Conservation (phyloP, 2,113 vertebrate species). For the Oceanites oceanicus region DNA sequence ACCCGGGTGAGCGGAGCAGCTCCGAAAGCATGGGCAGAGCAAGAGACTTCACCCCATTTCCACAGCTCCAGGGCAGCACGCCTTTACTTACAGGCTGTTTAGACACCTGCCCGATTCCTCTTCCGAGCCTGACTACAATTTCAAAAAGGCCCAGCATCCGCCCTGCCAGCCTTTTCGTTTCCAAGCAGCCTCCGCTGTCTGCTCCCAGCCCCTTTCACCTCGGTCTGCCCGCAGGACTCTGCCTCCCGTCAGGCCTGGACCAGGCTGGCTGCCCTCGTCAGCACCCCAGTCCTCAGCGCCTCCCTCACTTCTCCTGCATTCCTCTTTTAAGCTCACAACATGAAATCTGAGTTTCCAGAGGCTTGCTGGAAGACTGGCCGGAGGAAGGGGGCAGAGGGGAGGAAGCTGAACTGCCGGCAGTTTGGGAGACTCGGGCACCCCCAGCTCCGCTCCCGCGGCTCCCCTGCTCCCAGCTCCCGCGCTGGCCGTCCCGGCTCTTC, state of each 20-base stretch:
- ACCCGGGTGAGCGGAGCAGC: background rate
- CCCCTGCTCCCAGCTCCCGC: accelerated
- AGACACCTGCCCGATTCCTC: background rate
- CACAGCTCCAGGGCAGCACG: background rate
- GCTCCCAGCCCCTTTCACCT: background rate
- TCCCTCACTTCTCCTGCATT: background rate
- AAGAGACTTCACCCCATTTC: background rate
- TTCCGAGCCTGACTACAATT: background rate
- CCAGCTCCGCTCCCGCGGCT: accelerated
- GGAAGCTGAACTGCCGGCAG: background rate
- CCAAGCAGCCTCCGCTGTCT: background rate
- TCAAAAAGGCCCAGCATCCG: background rate
- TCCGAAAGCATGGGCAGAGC: background rate
- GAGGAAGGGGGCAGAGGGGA: background rate
- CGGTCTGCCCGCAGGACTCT: background rate
- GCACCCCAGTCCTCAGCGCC: accelerated
- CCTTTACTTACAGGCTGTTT: background rate
- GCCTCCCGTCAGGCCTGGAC: background rate
- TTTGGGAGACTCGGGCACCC: no score
- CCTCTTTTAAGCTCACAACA: background rate
- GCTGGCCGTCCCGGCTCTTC: background rate
- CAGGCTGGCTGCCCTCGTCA: background rate
- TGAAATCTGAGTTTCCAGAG: background rate
- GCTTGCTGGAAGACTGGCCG: background rate
- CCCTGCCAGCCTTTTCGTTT: background rate